Conservation (phyloP, 2,113 vertebrate genomes). For the Bagarius yarrelli region DNA sequence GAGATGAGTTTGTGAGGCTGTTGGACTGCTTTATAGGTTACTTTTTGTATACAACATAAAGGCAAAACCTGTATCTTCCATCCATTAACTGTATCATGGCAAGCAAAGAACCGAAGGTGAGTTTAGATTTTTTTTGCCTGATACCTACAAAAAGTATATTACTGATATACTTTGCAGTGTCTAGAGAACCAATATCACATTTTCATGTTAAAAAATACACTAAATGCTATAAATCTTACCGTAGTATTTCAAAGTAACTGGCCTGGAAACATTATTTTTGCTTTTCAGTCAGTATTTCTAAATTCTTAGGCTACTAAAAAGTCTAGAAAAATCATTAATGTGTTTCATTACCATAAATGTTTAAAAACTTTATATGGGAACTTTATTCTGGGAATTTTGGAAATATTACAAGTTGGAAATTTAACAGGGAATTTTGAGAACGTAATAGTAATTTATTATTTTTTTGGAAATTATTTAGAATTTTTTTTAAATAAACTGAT, state of each 20-base stretch:
- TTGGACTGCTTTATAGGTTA: neutral
- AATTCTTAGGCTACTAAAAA: neutral
- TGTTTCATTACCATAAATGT: too few relatives aligned
- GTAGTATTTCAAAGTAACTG: neutral
- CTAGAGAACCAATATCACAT: neutral
- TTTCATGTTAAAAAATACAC: neutral
- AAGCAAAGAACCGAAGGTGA: conserved; percentile 26
- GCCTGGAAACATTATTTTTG: neutral
- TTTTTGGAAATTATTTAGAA: too few relatives aligned
- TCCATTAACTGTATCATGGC: conserved; percentile 15
- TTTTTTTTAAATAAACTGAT: too few relatives aligned
- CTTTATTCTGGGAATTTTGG: too few relatives aligned
- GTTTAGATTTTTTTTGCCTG: conserved; percentile 16
- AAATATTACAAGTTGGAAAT: too few relatives aligned
- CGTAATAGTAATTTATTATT: too few relatives aligned
- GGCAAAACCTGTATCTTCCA: neutral
- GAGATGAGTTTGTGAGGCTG: neutral
- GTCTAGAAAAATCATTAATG: too few relatives aligned
- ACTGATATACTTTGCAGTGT: neutral
- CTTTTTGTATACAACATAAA: neutral
- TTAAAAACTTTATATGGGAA: too few relatives aligned
- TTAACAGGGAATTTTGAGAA: too few relatives aligned
- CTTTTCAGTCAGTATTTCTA: neutral
- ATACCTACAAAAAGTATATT: too few relatives aligned
- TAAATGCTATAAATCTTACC: neutral